Evolutionary conservation across 1,140 invertebrate species (phyloP), one percentile per base, ranked within the genome.

Genomic region (Anagrus nilaparvatae): DNA sequence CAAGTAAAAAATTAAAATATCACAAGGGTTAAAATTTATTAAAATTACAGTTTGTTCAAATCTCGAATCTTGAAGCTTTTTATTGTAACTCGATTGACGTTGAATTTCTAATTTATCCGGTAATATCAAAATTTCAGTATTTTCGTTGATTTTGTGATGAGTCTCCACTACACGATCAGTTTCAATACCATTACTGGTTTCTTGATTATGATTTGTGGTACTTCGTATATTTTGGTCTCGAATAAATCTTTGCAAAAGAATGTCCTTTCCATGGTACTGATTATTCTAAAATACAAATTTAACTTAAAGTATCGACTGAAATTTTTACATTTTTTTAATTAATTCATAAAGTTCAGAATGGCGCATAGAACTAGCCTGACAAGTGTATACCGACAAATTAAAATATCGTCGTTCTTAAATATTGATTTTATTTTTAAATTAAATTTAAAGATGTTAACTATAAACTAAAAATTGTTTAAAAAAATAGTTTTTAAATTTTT

Each of bases 161-260:
- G 54, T 55, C 9, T 65, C 61, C 41, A 60, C 50, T 27, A 54
- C 58, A 9, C 55, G 51, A 31, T 46, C 42, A 10, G 44, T 29
- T 3, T 65, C 62, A 18, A 54, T 39, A 29, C 67, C 67, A 18
- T 65, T 63, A 57, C 47, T 25, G 43, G 47, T 44, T 16, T 20
- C 44, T 40, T 63, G 48, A 12, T 25, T 40, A 9, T 34, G 24
- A 13, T 47, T 30, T 46, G 48, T 51, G 36, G 13, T 48, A 29
- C 49, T 59, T 32, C 63, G 54, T 6, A 63, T 45, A 39, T 71
- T 71, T 56, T 87, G 82, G 65, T 87, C 84, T 51, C 85, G 78
- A 43, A 88, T 88, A 55, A 85, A 87, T 35, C 85, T 67, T 52
- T 78, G 72, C 72, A 87, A 77, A 4, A 88, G 64, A 48, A 85